Base-by-base conservation (phyloP, 2,888 invertebrate species). In the Aleiodes alternator region DNA sequence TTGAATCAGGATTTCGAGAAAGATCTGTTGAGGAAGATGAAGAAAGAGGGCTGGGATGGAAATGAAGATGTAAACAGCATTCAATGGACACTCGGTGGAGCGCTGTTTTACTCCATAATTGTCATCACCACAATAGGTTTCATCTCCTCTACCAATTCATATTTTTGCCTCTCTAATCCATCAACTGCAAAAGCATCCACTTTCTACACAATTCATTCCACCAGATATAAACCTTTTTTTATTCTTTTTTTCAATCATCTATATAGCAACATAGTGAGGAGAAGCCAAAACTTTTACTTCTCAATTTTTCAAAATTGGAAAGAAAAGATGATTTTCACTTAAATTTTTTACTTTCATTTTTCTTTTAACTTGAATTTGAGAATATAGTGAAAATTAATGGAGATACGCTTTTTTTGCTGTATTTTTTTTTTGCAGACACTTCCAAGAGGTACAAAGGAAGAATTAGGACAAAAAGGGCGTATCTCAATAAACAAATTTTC, bases 51-150 rank as follows among this genome's bases (percentile, higher is more conserved):
- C 4, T 97, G 97, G 96, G 96, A 97, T 87, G 97, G 97, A 70
- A 94, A 93, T 84, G 94, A 94, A 88, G 92, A 92, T 83, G 88
- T 90, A 66, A 87, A 90, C 9, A 90, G 90, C 75, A 90, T 91
- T 5, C 96, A 96, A 89, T 96, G 97, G 96, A 96, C 96, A 61
- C 95, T 95, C 90, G 94, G 94, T 29, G 97, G 97, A 12, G 96
- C 97, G 0, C 92, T 98, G 23, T 96, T 98, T 90, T 98, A 97
- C 91, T 97, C 97, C 82, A 97, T 98, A 87, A 97, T 98, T 83
- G 97, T 98, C 81, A 98, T 98, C 89, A 98, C 98, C 72, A 98
- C 98, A 50, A 98, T 98, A 81, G 98, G 97, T 97, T 87, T 93
- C 94, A 34, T 34, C 34, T 34, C 8, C 8, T 29, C 38, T n/a